Evolutionary conservation across 1,140 invertebrate species (phyloP).

Genomic region (Theocolax elegans): DNA sequence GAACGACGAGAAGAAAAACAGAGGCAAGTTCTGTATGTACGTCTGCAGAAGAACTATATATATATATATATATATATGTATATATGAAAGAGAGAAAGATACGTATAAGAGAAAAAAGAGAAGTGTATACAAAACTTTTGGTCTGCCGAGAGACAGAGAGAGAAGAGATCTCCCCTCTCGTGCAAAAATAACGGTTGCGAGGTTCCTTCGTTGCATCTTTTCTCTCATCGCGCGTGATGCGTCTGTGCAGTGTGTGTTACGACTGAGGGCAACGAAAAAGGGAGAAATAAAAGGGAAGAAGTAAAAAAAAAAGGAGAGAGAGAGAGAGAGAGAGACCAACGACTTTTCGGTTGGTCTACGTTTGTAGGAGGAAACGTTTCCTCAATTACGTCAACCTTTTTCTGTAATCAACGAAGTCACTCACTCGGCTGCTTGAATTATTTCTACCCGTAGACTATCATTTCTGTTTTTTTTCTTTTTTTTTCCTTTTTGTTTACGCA

Average conservation of each 20-base stretch:
- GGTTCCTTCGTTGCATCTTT: not conserved
- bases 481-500: too few species aligned
- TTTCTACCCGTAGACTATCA: not conserved
- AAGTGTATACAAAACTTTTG: constrained; percentile 1
- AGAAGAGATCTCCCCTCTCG: not conserved
- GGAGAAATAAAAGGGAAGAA: not conserved
- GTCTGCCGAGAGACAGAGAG: not conserved
- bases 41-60: too few species aligned
- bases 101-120: not conserved
- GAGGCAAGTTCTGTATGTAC: not conserved
- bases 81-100: not conserved
- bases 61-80: too few species aligned
- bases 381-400: constrained; percentile 31
- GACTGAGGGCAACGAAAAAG: not conserved
- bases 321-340: not conserved
- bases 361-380: constrained; percentile 12
- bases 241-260: too few species aligned
- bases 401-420: constrained; percentile 21
- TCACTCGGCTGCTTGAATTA: not conserved
- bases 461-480: too few species aligned
- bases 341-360: constrained; percentile 6
- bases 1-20: not conserved
- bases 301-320: not conserved
- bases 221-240: not conserved
- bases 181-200: constrained; percentile 23